phyloP scores from a whole-genome alignment of 1,140 invertebrate genomes.

The Mylabris phalerata region DNA sequence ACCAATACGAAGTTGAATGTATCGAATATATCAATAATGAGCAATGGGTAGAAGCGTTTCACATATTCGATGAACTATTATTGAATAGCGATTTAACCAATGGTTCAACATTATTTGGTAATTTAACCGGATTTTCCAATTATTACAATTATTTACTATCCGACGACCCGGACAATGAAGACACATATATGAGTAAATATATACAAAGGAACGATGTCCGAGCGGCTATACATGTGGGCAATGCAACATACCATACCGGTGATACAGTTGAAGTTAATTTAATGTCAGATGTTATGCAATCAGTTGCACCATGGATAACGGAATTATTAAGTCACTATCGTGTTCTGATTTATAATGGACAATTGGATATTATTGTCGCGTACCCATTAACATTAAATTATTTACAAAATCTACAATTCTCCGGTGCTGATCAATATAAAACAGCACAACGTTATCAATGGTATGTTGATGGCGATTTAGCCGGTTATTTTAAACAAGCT shows the following conservation, averaged over 20 bases:
- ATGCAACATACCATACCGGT: slow-evolving; percentile 46
- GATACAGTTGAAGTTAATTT: slow-evolving; percentile 60
- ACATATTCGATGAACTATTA: slow-evolving; percentile 57
- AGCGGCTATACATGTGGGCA: slow-evolving; percentile 47
- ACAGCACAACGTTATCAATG: too few relatives aligned
- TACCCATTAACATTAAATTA: too few relatives aligned
- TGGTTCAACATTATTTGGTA: slow-evolving; percentile 53
- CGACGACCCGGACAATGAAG: slow-evolving; percentile 21
- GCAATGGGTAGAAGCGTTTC: slow-evolving; percentile 55
- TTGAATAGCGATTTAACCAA: slow-evolving; percentile 54
- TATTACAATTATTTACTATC: too few relatives aligned
- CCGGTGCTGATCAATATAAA: too few relatives aligned
- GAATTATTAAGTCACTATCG: slow-evolving; percentile 61
- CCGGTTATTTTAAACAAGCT: too few relatives aligned
- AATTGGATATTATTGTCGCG: too few relatives aligned
- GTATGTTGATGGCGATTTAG: too few relatives aligned
- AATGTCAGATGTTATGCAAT: slow-evolving; percentile 74
- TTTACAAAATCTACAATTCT: too few relatives aligned
- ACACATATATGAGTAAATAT: slow-evolving; percentile 45
- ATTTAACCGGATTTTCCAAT: slow-evolving; percentile 54
- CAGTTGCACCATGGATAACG: slow-evolving; percentile 66
- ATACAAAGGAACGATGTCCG: slow-evolving; percentile 51
- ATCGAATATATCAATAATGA: too few relatives aligned
- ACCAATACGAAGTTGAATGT: too few relatives aligned
- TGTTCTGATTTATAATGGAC: slow-evolving; percentile 70